Conservation (phyloP, 2,888 invertebrate species). For the Celastrina argiolus region DNA sequence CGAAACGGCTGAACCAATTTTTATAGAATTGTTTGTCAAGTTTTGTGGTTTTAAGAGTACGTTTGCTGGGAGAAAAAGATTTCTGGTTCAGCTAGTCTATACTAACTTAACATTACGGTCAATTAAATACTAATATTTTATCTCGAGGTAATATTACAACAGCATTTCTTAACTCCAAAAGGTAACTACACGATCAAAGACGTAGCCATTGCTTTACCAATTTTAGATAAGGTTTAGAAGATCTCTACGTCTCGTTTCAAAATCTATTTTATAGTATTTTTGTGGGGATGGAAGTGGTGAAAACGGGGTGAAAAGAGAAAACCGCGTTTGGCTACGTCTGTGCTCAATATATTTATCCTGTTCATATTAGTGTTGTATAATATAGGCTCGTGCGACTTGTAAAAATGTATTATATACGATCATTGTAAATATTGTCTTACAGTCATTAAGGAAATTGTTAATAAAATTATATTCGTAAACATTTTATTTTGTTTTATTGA, state of each 20-base stretch:
- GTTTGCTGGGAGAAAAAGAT: too few relatives aligned
- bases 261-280: neutral
- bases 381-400: slow-evolving; percentile 55
- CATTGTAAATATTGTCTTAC: slow-evolving; percentile 76
- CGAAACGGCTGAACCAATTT: too few relatives aligned
- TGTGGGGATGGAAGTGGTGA: neutral
- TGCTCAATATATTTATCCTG: slow-evolving; percentile 26
- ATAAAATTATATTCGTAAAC: slow-evolving; percentile 78
- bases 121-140: neutral
- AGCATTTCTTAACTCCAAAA: neutral
- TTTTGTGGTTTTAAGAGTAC: too few relatives aligned
- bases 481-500: slow-evolving; percentile 51
- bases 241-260: neutral
- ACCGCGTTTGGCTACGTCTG: slow-evolving; percentile 11
- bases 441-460: slow-evolving; percentile 78
- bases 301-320: too few relatives aligned
- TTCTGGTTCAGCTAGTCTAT: too few relatives aligned
- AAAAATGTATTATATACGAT: slow-evolving; percentile 73
- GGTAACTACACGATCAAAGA: slow-evolving; percentile 12
- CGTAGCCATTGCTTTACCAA: neutral
- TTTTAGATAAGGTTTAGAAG: neutral
- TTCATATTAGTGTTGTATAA: slow-evolving; percentile 28
- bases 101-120: too few relatives aligned
- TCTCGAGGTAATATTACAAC: neutral
- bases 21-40: too few relatives aligned